These are phyloP conservation scores for Drosophila antonietae DNA, from an alignment of 2,888 invertebrate species.

Conservation along the genomic window DNA sequence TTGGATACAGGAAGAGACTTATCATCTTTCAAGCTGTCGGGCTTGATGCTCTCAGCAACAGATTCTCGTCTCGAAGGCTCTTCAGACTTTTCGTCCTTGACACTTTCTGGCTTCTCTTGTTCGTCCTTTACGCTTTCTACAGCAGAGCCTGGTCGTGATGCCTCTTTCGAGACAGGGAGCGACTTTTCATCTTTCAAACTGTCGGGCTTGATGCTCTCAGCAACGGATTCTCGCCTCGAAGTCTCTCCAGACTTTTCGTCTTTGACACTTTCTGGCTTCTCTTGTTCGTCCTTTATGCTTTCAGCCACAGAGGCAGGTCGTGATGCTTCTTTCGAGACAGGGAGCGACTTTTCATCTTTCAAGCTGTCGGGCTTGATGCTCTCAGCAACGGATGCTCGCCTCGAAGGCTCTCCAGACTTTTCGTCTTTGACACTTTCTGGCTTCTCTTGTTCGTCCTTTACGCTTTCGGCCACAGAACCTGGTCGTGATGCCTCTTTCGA, in stretches of 20 bases:
- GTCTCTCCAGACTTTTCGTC: slow-evolving; percentile 8
- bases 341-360: slow-evolving; percentile 10
- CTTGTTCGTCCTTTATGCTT: slow-evolving; percentile 11
- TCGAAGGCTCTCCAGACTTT: slow-evolving; percentile 7
- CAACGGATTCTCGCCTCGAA: slow-evolving; percentile 25
- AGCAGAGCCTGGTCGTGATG: slow-evolving; percentile 40
- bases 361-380: slow-evolving; percentile 5
- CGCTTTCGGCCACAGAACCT: slow-evolving; percentile 1
- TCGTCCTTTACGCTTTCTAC: background rate
- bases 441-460: slow-evolving; percentile 19
- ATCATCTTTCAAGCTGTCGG: slow-evolving; percentile 15
- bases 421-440: slow-evolving; percentile 28
- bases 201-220: slow-evolving; percentile 7
- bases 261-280: slow-evolving; percentile 20
- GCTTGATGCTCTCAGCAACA: slow-evolving; percentile 3
- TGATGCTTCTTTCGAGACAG: slow-evolving; percentile 11
- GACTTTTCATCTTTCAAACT: slow-evolving; percentile 12
- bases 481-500: background rate
- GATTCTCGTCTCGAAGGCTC: slow-evolving; percentile 27
- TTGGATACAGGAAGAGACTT: slow-evolving; percentile 1
- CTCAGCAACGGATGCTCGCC: slow-evolving; percentile 13
- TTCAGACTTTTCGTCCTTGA: slow-evolving; percentile 5
- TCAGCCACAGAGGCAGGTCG: slow-evolving; percentile 7
- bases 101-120: slow-evolving; percentile 1
- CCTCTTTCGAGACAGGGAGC: slow-evolving; percentile 2